Percentiles rank a stretch among this genome's conserved stretches.
phyloP scores from a whole-genome alignment of 2,797 vertebrate genomes.

The Epinephelus awoara region DNA sequence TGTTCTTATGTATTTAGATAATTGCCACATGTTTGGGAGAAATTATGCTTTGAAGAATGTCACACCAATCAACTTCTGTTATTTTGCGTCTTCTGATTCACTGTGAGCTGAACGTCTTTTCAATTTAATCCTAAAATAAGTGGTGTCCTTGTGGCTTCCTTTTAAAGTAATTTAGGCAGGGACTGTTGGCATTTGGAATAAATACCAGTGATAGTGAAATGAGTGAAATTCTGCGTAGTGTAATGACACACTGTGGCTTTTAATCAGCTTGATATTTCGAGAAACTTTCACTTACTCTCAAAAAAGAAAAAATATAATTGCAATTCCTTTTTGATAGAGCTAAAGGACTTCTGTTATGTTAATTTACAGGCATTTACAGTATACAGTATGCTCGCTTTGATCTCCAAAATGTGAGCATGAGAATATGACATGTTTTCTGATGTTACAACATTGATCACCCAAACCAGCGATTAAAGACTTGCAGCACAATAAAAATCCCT shows the following conservation, averaged over 20 bases:
- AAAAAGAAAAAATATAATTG: not conserved
- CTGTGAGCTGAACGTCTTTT: not conserved
- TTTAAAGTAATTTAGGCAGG: not conserved
- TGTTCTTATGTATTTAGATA: constrained; percentile 28
- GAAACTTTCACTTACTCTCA: not conserved
- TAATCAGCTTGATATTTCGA: constrained; percentile 16
- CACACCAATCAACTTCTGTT: constrained; percentile 22
- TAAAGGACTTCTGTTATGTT: not conserved
- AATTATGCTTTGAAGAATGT: constrained; percentile 29
- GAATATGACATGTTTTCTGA: not conserved
- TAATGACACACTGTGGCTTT: constrained; percentile 10
- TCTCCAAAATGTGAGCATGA: not conserved
- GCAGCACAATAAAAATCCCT: not conserved
- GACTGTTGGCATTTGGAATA: constrained; percentile 34
- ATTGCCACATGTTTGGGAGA: constrained; percentile 15
- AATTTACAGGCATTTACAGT: not conserved
- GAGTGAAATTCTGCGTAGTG: constrained; percentile 10
- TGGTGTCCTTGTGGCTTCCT: not conserved
- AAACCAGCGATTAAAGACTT: constrained; percentile 12
- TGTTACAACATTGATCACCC: not conserved
- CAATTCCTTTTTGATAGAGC: not conserved
- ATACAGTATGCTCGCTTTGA: not conserved
- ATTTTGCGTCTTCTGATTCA: constrained; percentile 12
- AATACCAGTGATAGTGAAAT: constrained; percentile 11
- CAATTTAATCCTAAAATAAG: not conserved